A percentile compares a stretch with the other conserved stretches of the same genome.
Evolutionary conservation across 2,113 vertebrate genomes (phyloP).

Genomic region (Leptosomus discolor): DNA sequence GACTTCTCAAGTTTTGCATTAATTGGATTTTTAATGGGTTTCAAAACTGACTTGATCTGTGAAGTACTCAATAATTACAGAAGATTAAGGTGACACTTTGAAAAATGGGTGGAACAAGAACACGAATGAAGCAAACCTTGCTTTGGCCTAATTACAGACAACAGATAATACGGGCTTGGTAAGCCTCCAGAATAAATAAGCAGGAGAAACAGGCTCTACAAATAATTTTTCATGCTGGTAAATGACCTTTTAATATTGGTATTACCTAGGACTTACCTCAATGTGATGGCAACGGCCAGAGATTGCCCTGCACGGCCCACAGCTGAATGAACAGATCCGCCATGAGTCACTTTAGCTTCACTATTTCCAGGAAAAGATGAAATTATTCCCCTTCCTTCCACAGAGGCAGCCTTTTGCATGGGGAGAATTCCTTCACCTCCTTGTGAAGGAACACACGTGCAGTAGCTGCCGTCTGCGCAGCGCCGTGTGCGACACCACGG

Average conservation of each 20-base stretch:
- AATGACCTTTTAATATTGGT: neutral
- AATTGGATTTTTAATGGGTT: conserved; percentile 58
- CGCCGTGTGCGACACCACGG: accelerated
- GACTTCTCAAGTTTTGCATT: conserved; percentile 28
- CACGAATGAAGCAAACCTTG: neutral
- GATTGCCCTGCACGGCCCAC: neutral
- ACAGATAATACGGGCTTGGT: neutral
- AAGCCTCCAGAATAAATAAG: neutral
- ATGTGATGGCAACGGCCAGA: accelerated
- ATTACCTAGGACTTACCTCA: neutral
- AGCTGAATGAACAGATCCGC: neutral
- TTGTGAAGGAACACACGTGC: accelerated
- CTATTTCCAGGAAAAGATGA: neutral
- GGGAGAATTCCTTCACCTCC: neutral
- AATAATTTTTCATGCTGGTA: neutral
- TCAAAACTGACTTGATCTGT: neutral
- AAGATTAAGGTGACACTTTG: conserved; percentile 31
- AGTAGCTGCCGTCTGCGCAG: accelerated
- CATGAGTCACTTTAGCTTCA: accelerated
- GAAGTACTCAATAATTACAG: conserved; percentile 21
- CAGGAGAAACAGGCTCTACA: neutral
- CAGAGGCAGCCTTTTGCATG: accelerated
- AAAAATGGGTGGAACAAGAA: neutral
- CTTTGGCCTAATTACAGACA: neutral
- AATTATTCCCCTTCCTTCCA: neutral